Evolutionary conservation across 2,888 invertebrate genomes (phyloP).

Genomic region (Lasioglossum villosulum): DNA sequence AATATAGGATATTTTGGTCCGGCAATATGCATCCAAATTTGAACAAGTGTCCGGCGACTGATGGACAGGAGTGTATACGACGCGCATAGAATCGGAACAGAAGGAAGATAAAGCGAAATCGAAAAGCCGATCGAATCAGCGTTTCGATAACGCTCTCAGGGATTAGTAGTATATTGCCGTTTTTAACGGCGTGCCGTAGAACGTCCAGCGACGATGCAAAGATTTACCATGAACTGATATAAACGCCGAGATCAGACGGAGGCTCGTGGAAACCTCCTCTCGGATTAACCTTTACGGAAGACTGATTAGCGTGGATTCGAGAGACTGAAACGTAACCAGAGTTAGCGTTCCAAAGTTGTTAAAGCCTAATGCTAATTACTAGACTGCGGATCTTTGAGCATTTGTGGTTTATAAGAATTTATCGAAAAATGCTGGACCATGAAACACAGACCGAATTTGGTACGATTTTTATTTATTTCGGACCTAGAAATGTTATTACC

Average conservation of each 20-base stretch:
- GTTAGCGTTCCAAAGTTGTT: conserved; percentile 63
- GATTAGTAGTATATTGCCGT: conserved; percentile 6
- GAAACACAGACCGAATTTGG: no score
- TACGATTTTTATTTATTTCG: no score
- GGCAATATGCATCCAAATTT: no score
- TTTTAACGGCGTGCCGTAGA: conserved; percentile 23
- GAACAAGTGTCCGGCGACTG: no score
- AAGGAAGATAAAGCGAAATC: background rate
- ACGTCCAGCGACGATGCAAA: conserved; percentile 14
- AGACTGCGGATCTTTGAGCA: no score
- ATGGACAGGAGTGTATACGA: background rate
- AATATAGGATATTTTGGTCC: no score
- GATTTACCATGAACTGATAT: background rate
- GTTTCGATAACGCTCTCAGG: conserved; percentile 24
- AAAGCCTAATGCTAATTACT: conserved; percentile 55
- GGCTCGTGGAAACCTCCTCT: conserved; percentile 15
- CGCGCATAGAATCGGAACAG: background rate
- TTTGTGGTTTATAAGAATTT: no score
- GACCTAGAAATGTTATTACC: no score
- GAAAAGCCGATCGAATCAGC: conserved; percentile 7
- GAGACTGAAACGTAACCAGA: conserved; percentile 70
- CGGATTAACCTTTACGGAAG: conserved; percentile 55
- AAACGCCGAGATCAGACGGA: background rate
- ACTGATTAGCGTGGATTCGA: conserved; percentile 68
- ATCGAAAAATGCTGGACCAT: no score